Evolutionary conservation across 2,113 vertebrate genomes (phyloP), one percentile per base, ranked within the genome.

Genomic region (Sula dactylatra): DNA sequence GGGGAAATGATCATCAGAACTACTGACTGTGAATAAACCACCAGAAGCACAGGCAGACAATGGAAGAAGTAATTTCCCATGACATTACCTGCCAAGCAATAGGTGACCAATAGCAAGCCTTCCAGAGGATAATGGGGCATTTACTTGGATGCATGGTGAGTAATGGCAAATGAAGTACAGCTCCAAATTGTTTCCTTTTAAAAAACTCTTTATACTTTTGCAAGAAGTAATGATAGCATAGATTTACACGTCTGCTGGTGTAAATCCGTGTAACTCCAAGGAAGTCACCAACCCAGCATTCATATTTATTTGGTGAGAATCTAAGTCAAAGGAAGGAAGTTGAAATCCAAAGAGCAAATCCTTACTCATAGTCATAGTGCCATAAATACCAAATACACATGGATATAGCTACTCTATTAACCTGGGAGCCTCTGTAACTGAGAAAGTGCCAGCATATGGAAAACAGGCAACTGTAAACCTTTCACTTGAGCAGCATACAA

Each of bases 21-120:
- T 91, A 73, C 18, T 94, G 84, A 83, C 66, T 90, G 45, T 59
- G 89, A 91, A 89, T 90, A 93, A 96, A 93, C 67, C 45, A 93
- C 71, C 70, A 64, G 84, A 82, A 92, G 59, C 45, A 86, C 47
- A 59, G 29, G 36, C 8, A 95, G 78, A 70, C 94, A 94, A 95
- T 47, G 34, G 78, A 91, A 89, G 59, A 91, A 86, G 47, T 66
- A 93, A 95, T 95, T 95, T 93, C 62, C 78, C 78, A 62, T 78
- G 62, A 74, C 64, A 90, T 81, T 94, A 80, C 71, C 71, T 94
- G 78, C 81, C 81, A 85, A 91, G 42, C 10, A 91, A 47, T 45
- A 82, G 36, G n/a, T 95, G 73, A 85, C 82, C 70, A 90, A 87
- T 66, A 87, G 27, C 71, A 92, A 82, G 45, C 26, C 20, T 74